Base-by-base conservation (phyloP, 2,888 invertebrate species). In the Dicyrtoma fusca region DNA sequence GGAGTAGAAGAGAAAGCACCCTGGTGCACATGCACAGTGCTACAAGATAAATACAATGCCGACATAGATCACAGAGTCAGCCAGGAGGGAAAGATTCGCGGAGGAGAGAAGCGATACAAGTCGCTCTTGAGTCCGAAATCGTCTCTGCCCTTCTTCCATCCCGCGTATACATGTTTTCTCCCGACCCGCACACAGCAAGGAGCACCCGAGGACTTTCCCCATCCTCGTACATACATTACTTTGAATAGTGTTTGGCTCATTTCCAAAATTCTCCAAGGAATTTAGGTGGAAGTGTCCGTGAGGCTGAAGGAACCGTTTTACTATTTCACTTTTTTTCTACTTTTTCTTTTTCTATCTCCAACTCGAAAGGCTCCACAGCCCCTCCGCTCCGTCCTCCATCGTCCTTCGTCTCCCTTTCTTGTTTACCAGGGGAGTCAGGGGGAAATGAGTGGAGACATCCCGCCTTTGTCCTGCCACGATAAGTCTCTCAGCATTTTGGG, bases 201-300 rank as follows among this genome's bases (percentile, higher is more conserved):
- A 34, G 4, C 34, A 8, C 34, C 4, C 34, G 34, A 34, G 5
- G 49, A 49, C 4, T 49, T 4, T 17, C 19, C 8, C 53, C 19
- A 53, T 21, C 6, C 14, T 13, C 13, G n/a, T 25, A 5, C 23
- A 25, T 57, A 21, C 19, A 21, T 13, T 55, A 26, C 26, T 68
- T 45, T 68, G 53, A 68, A 68, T 68, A 57, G 57, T 34, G 45
- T 68, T n/a, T 68, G 68, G 68, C 68, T 68, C 68, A 68, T 68
- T 68, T 68, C 68, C 68, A 68, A 57, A 68, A 55, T 66, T 53
- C 68, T 14, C 45, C n/a, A 44, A 66, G 66, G 55, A 68, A 68
- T 68, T 68, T 68, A 68, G 68, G 57, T 68, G 68, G 57, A 68
- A 68, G 68, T 68, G 57, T 68, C 44, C 68, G 55, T 55, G 55